phyloP scores from a whole-genome alignment of 1,140 invertebrate species.

The Procambarus clarkii region DNA sequence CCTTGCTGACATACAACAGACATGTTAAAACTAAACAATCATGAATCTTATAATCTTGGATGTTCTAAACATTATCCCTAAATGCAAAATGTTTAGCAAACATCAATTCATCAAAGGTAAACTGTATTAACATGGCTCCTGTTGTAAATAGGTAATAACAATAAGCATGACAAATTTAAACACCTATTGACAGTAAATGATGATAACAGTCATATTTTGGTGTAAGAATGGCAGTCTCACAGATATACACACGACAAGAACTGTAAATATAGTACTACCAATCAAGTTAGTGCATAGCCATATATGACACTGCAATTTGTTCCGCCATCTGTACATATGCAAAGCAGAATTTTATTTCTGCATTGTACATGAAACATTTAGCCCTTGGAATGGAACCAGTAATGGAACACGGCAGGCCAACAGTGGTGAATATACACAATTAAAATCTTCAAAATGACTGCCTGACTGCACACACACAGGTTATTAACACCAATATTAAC shows the following conservation, averaged over 20 bases:
- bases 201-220: neutral
- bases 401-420: neutral
- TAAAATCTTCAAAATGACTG: neutral
- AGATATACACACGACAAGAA: neutral
- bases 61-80: neutral
- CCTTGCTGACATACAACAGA: neutral
- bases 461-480: neutral
- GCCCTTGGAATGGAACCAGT: neutral
- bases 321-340: neutral
- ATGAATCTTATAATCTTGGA: neutral
- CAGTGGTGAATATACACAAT: conserved; percentile 1
- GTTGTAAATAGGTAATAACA: neutral
- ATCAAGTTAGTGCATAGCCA: neutral
- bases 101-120: neutral
- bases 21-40: neutral
- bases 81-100: neutral
- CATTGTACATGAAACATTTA: neutral
- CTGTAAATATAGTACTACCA: neutral
- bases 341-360: neutral
- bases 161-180: neutral
- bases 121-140: neutral
- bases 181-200: neutral
- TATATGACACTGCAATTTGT: neutral
- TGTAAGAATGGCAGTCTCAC: neutral
- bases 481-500: conserved; percentile 8